A percentile compares a stretch with the other conserved stretches of the same genome.
These are phyloP conservation scores for Epizoanthus scotinus DNA, from an alignment of 92 coral and sea anemone species.

Conservation along the genomic window DNA sequence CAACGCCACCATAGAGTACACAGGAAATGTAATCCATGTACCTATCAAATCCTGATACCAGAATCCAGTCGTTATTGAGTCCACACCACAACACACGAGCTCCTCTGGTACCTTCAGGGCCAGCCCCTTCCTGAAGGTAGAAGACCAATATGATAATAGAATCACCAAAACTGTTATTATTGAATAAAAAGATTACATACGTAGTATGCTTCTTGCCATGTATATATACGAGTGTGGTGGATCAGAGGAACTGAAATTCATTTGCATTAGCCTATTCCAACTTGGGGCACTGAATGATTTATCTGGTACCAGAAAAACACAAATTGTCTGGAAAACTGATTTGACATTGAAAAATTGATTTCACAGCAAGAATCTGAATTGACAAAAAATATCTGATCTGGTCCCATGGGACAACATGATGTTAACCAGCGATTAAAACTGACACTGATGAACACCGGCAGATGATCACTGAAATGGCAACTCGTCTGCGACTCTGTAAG, in stretches of 20 bases:
- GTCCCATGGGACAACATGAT: too few species aligned
- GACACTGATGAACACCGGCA: too few species aligned
- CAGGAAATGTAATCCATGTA: not conserved
- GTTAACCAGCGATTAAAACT: too few species aligned
- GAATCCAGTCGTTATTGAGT: conserved; percentile 75
- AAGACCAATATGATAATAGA: not conserved
- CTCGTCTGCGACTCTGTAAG: too few species aligned
- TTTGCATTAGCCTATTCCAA: too few species aligned
- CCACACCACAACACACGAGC: conserved; percentile 96
- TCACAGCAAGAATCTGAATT: too few species aligned
- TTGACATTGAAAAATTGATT: too few species aligned
- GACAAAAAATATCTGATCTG: too few species aligned
- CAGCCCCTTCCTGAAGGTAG: conserved; percentile 73
- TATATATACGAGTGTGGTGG: not conserved
- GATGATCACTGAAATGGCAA: too few species aligned
- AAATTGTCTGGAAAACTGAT: too few species aligned
- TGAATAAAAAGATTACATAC: too few species aligned
- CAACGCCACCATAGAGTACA: not conserved
- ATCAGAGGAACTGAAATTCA: not conserved
- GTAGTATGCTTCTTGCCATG: not conserved
- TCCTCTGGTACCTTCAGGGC: conserved; percentile 96
- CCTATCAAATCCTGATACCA: conserved; percentile 88
- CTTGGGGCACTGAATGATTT: not conserved
- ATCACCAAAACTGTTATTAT: too few species aligned
- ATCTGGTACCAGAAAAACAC: not conserved